Evolutionary conservation across 2,113 vertebrate genomes (phyloP).

Genomic region (Nothocercus julius): DNA sequence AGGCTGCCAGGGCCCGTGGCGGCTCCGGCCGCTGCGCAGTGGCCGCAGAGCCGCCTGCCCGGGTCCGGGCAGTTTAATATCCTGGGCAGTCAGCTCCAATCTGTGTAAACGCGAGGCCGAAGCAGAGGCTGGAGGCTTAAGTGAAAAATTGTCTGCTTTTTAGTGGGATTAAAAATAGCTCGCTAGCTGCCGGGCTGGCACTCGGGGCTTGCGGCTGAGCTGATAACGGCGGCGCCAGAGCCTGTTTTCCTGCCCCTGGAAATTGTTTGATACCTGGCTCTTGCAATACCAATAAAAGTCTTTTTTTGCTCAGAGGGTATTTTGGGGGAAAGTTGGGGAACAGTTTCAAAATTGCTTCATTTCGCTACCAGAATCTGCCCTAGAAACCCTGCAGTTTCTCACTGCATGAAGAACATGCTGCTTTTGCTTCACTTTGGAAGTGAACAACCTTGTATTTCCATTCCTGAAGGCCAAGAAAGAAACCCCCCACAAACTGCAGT

Average conservation of each 20-base stretch:
- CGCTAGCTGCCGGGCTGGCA: background rate
- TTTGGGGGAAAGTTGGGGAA: too few relatives aligned
- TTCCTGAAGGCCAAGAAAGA: background rate
- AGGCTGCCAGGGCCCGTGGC: background rate
- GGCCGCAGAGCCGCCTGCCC: background rate
- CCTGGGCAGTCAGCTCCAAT: background rate
- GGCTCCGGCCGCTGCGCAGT: background rate
- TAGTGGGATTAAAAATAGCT: slow-evolving; percentile 25
- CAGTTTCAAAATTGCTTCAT: background rate
- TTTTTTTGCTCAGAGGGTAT: too few relatives aligned
- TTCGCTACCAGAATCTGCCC: background rate
- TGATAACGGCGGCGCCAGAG: background rate
- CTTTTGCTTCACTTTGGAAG: background rate
- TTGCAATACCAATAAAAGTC: background rate
- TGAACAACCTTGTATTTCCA: background rate
- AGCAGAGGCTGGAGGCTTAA: background rate
- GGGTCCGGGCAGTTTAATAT: background rate
- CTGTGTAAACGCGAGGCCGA: background rate
- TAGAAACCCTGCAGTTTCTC: background rate
- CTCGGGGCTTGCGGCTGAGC: background rate
- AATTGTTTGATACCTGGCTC: background rate
- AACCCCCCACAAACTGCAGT: too few relatives aligned
- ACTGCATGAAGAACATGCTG: background rate
- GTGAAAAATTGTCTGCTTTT: slow-evolving; percentile 33
- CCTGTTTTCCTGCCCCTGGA: background rate